Conservation (phyloP, 2,113 vertebrate species). For the Esox niger region DNA sequence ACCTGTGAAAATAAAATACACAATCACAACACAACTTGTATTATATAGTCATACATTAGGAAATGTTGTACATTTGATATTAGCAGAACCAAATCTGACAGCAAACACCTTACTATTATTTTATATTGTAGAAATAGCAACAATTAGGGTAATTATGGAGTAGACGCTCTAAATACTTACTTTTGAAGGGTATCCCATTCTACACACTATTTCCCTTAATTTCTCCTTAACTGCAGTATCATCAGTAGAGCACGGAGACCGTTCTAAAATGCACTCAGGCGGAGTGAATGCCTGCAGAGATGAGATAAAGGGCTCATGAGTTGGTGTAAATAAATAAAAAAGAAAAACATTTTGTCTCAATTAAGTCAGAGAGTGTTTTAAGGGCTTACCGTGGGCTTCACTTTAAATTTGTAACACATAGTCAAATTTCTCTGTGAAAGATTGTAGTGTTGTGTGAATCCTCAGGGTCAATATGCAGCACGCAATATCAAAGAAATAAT, state of each 20-base stretch:
- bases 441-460: background rate
- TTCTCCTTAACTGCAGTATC: background rate
- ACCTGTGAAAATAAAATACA: background rate
- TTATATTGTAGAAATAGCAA: background rate
- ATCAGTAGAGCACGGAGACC: background rate
- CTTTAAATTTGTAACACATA: no score
- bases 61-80: no score
- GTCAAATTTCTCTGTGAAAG: background rate
- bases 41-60: no score
- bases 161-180: background rate
- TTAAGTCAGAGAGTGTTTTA: background rate
- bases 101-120: no score
- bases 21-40: background rate
- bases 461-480: background rate
- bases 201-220: background rate
- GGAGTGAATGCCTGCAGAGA: background rate
- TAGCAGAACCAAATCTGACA: background rate
- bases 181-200: background rate
- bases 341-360: background rate
- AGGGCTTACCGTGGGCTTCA: background rate
- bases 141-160: background rate
- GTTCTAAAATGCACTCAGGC: constrained; percentile 7
- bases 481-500: no score
- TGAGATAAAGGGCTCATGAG: background rate
- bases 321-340: background rate